phyloP scores from a whole-genome alignment of 2,888 invertebrate genomes.

The Trissonchulus latispiculum region DNA sequence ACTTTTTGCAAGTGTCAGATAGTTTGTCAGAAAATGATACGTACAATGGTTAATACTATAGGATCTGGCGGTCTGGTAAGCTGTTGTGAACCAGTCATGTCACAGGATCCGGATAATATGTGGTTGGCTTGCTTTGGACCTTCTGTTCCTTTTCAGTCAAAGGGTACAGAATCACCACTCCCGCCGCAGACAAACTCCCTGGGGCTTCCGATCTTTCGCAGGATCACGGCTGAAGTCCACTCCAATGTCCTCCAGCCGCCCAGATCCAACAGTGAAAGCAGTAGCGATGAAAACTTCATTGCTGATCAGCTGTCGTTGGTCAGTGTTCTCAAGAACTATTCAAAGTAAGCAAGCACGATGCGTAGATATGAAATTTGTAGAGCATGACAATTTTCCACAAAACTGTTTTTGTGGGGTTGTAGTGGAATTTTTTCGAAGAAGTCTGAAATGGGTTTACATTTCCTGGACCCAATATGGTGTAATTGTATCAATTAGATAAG shows the following conservation, averaged over 20 bases:
- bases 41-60: no score
- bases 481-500: no score
- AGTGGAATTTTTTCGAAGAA: no score
- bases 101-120: slow-evolving; percentile 35
- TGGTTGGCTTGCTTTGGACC: slow-evolving; percentile 42
- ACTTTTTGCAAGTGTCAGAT: no score
- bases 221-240: slow-evolving; percentile 36
- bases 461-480: no score
- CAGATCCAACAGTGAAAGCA: background rate
- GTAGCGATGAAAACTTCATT: background rate
- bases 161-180: background rate
- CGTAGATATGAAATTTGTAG: no score
- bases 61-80: slow-evolving; percentile 41
- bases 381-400: no score
- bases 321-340: slow-evolving; percentile 41
- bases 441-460: no score
- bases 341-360: slow-evolving; percentile 29
- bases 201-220: slow-evolving; percentile 40
- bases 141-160: slow-evolving; percentile 1
- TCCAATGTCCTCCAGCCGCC: slow-evolving; percentile 5
- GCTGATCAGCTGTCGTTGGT: slow-evolving; percentile 32
- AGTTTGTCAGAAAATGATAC: no score
- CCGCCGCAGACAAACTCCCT: slow-evolving; percentile 20
- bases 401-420: no score
- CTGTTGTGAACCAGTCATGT: slow-evolving; percentile 43